A percentile compares a stretch with the other conserved stretches of the same genome.
These are phyloP conservation scores for Melanotus villosus DNA, from an alignment of 2,888 invertebrate species.

Conservation along the genomic window DNA sequence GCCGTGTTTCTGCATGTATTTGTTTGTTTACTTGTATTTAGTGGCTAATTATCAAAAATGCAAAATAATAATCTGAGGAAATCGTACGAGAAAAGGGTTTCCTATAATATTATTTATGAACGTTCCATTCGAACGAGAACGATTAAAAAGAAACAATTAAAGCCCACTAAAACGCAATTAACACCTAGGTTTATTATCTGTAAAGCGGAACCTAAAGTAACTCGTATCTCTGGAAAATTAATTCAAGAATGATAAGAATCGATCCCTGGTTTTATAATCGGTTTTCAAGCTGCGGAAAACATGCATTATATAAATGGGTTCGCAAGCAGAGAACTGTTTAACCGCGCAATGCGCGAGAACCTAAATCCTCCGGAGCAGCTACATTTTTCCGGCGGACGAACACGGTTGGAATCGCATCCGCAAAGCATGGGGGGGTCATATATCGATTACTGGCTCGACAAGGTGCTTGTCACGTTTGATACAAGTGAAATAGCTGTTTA, in stretches of 20 bases:
- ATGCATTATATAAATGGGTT: slow-evolving; percentile 40
- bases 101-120: no score
- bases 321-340: slow-evolving; percentile 36
- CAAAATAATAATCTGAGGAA: no score
- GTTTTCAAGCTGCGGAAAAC: slow-evolving; percentile 30
- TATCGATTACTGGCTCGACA: slow-evolving; percentile 68
- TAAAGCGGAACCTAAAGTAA: not conserved
- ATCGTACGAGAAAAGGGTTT: no score
- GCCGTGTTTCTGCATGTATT: no score
- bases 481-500: slow-evolving; percentile 68
- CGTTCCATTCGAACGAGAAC: no score
- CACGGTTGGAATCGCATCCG: slow-evolving; percentile 58
- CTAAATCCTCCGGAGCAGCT: slow-evolving; percentile 58
- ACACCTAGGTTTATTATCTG: not conserved
- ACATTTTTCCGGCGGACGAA: slow-evolving; percentile 62
- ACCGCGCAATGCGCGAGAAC: slow-evolving; percentile 49
- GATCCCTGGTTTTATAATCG: slow-evolving; percentile 32
- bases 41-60: no score
- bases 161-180: not conserved
- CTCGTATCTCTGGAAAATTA: not conserved
- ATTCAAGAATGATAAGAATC: slow-evolving; percentile 29
- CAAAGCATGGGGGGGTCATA: slow-evolving; percentile 55
- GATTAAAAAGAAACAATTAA: not conserved
- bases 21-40: no score
- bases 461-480: slow-evolving; percentile 68